Conservation (phyloP, 2,113 vertebrate species). For the Nothoprocta perdicaria region DNA sequence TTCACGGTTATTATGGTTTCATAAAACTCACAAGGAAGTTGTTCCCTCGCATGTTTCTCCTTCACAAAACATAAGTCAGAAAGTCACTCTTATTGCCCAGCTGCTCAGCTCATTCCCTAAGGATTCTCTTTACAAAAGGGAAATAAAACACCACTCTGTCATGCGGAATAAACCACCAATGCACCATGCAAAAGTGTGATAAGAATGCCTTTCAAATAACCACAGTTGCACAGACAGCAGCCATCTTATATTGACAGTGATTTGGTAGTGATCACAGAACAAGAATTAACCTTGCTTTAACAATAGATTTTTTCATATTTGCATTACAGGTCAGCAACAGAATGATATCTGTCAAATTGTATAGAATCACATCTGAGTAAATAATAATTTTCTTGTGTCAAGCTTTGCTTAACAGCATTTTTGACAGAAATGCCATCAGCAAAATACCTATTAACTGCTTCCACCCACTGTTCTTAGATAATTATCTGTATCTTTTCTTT, state of each 20-base stretch:
- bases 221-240: background rate
- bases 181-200: background rate
- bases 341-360: slow-evolving; percentile 53
- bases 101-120: slow-evolving; percentile 7
- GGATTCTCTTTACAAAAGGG: background rate
- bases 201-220: slow-evolving; percentile 26
- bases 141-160: background rate
- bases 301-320: slow-evolving; percentile 30
- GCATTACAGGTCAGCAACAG: slow-evolving; percentile 45
- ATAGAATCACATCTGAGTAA: slow-evolving; percentile 44
- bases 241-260: background rate
- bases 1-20: slow-evolving; percentile 18
- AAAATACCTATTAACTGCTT: slow-evolving; percentile 51
- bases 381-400: slow-evolving; percentile 46
- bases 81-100: background rate
- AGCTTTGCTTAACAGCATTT: slow-evolving; percentile 22
- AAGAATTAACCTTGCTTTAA: slow-evolving; percentile 46
- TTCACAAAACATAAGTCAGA: slow-evolving; percentile 33
- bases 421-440: slow-evolving; percentile 20
- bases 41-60: background rate
- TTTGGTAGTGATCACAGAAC: background rate
- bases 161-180: background rate
- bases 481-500: slow-evolving; percentile 22
- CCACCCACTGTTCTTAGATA: slow-evolving; percentile 36
- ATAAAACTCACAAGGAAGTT: slow-evolving; percentile 12